Base-by-base conservation (phyloP, 2,888 invertebrate genomes). In the Synanthedon myopaeformis region DNA sequence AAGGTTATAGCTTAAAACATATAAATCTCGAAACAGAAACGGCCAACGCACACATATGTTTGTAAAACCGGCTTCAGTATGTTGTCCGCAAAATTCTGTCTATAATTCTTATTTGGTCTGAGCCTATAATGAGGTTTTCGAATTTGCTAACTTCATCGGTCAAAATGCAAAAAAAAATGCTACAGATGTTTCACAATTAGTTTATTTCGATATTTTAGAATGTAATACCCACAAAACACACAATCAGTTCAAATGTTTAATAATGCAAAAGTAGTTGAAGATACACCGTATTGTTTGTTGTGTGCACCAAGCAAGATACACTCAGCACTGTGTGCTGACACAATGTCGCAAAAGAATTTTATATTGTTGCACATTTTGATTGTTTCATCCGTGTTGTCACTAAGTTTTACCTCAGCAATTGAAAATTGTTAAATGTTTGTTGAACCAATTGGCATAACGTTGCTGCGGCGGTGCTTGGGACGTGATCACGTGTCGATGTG, bases 401-500 rank as follows among this genome's bases (percentile, higher is more conserved):
- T 42, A 52, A 41, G 53, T 42, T 19, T 53, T 49, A 53, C 53
- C 28, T 51, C 42, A 54, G 55, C 61, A 58, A 55, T 45, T 28
- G 42, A 41, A 53, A 51, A 57, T 56, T 59, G 54, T 61, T 59
- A 52, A 56, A 60, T 61, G 57, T 63, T 53, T 55, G 59, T 65
- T 35, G 35, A 35, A 64, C 63, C 55, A 56, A 57, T n/a, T 49
- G 49, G 49, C 49, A 49, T 49, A 49, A 12, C 17, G 10, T 49
- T 49, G 49, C 49, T 49, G 49, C 19, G 49, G 17, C 64, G 82
- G 81, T 78, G 75, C 64, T 64, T 74, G 81, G 76, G 13, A 64
- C 66, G 61, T 69, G 69, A 72, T 70, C 76, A 77, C 77, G 65
- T 76, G 67, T 76, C 75, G 65, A 79, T 77, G 70, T 82, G 76